Conservation (phyloP, 2,888 invertebrate species). For the Lypha dubia region DNA sequence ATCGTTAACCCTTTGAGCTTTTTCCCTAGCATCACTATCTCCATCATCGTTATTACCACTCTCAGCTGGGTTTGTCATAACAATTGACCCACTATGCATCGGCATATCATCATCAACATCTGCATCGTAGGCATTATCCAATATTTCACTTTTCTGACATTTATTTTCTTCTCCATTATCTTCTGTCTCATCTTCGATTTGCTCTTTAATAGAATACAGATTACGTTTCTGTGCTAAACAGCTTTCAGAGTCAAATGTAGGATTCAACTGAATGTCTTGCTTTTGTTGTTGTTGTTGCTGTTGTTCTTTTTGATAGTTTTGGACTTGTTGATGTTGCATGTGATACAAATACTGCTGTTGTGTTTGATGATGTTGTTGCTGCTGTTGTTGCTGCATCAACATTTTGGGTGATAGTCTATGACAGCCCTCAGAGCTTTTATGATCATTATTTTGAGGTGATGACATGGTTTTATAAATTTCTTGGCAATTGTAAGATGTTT, state of each 20-base stretch:
- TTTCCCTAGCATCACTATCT: conserved; percentile 41
- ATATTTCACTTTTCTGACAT: conserved; percentile 58
- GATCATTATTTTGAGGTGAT: conserved; percentile 62
- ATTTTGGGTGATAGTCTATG: conserved; percentile 35
- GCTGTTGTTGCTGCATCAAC: conserved; percentile 54
- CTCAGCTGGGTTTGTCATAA: conserved; percentile 47
- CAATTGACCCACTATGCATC: conserved; percentile 60
- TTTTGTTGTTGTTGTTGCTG: conserved; percentile 51
- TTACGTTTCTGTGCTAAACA: conserved; percentile 74
- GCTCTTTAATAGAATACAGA: conserved; percentile 77
- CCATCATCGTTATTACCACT: background rate
- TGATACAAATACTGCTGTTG: conserved; percentile 37
- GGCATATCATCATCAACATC: conserved; percentile 79
- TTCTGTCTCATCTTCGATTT: conserved; percentile 73
- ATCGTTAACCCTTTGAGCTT: conserved; percentile 69
- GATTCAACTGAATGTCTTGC: conserved; percentile 25
- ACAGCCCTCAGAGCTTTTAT: conserved; percentile 63
- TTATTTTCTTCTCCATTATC: conserved; percentile 35
- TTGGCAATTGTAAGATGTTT: conserved; percentile 14
- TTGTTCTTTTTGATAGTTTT: conserved; percentile 41
- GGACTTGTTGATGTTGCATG: conserved; percentile 47
- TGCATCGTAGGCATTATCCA: conserved; percentile 79
- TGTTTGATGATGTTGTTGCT: conserved; percentile 19
- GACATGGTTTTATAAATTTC: conserved; percentile 51
- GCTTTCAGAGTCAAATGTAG: conserved; percentile 60